phyloP scores from a whole-genome alignment of 2,797 vertebrate genomes.

The Phalloptychus januarius region DNA sequence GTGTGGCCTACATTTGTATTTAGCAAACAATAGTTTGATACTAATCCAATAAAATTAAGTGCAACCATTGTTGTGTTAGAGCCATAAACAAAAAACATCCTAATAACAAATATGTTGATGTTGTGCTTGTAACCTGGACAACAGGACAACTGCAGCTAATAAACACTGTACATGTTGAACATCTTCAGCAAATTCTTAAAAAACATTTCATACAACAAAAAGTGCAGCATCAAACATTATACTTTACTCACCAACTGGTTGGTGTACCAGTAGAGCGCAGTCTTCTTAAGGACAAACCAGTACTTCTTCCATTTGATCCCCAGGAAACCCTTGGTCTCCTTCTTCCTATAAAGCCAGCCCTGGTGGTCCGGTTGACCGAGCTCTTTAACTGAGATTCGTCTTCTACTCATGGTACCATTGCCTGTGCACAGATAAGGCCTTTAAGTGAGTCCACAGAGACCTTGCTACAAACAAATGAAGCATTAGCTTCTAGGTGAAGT shows the following conservation, averaged over 20 bases:
- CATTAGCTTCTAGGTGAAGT: constrained; percentile 4
- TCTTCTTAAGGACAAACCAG: constrained; percentile 97
- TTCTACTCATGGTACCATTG: constrained; percentile 91
- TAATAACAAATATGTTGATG: neutral
- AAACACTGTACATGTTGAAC: neutral
- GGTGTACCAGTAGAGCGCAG: constrained; percentile 93
- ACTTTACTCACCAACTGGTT: constrained; percentile 88
- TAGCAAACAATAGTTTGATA: neutral
- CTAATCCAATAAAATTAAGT: neutral
- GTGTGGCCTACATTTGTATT: neutral
- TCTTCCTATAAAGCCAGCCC: constrained; percentile 98
- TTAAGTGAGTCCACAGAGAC: constrained; percentile 7
- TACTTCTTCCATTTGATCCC: constrained; percentile 99
- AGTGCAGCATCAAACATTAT: neutral
- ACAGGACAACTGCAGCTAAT: neutral
- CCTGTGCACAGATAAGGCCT: constrained; percentile 71
- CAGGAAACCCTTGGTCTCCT: constrained; percentile 92
- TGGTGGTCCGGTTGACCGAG: constrained; percentile 92
- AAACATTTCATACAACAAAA: neutral
- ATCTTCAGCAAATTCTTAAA: neutral
- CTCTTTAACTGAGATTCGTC: constrained; percentile 95
- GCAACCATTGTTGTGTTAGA: neutral
- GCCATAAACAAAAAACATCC: neutral
- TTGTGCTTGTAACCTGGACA: neutral
- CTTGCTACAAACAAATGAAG: neutral